phyloP scores from a whole-genome alignment of 30 jellyfish, hydroid and myxozoan genomes.

The Cassiopea andromeda region DNA sequence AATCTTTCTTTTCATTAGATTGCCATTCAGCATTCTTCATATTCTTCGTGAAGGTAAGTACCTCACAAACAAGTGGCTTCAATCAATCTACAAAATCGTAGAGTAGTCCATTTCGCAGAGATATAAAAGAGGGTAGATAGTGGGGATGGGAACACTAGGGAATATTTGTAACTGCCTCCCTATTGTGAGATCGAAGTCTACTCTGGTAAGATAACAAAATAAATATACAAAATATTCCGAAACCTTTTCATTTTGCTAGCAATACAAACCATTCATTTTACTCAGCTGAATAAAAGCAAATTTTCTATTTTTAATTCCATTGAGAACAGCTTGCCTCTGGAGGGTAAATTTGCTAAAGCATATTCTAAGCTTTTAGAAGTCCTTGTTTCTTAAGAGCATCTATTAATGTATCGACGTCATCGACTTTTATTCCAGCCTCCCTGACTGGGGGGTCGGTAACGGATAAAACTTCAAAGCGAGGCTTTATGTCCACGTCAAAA shows the following conservation, averaged over 20 bases:
- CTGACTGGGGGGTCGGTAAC: constrained; percentile 98
- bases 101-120: too few species aligned
- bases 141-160: too few species aligned
- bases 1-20: too few species aligned
- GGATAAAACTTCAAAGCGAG: constrained; percentile 75
- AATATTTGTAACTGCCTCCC: too few species aligned
- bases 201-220: not conserved
- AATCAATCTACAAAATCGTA: too few species aligned
- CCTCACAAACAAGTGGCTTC: too few species aligned
- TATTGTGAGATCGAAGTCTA: too few species aligned
- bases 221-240: too few species aligned
- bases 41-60: too few species aligned
- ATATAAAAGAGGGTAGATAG: too few species aligned
- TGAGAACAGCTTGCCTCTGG: not conserved
- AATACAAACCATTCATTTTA: not conserved
- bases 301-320: not conserved
- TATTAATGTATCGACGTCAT: constrained; percentile 77
- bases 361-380: constrained; percentile 57
- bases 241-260: not conserved
- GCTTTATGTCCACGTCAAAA: constrained; percentile 92
- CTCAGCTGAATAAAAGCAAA: not conserved
- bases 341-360: not conserved
- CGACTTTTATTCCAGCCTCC: constrained; percentile 95
- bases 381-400: constrained; percentile 87
- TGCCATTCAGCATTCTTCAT: too few species aligned